Evolutionary conservation across 2,797 vertebrate species (phyloP).

Genomic region (Catamblyrhynchus diadema): DNA sequence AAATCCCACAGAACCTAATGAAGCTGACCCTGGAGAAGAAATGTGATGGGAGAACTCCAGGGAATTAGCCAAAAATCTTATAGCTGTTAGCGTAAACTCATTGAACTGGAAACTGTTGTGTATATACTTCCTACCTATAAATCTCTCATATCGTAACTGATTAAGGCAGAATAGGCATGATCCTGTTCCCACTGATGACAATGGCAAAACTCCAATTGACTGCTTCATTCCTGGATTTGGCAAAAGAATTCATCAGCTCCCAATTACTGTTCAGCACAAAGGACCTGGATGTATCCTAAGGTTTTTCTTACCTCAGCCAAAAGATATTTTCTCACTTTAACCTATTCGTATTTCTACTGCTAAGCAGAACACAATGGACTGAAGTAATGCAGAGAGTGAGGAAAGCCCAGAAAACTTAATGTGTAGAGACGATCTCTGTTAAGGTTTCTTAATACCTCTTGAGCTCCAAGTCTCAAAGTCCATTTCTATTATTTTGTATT

Average conservation of each 20-base stretch:
- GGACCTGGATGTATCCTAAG: neutral
- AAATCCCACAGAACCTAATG: conserved; percentile 24
- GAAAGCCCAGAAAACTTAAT: neutral
- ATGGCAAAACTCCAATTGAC: conserved; percentile 32
- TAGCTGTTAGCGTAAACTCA: conserved; percentile 31
- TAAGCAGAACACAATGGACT: neutral
- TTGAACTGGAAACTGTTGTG: conserved; percentile 43
- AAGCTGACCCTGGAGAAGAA: conserved; percentile 37
- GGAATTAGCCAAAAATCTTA: conserved; percentile 51
- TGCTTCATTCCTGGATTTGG: conserved; percentile 22
- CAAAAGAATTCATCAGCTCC: conserved; percentile 15
- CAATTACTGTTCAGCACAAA: neutral
- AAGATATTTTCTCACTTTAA: neutral
- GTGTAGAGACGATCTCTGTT: neutral
- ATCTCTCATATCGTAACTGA: conserved; percentile 51
- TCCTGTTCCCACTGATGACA: conserved; percentile 36
- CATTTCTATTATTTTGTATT: neutral
- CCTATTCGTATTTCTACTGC: neutral
- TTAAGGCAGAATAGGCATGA: conserved; percentile 43
- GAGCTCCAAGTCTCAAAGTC: neutral
- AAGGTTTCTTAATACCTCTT: neutral
- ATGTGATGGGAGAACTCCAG: conserved; percentile 24
- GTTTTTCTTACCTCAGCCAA: conserved; percentile 3
- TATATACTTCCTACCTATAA: conserved; percentile 55
- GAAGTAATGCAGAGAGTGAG: neutral